Evolutionary conservation across 2,113 vertebrate species (phyloP).

Genomic region (Seriola dumerili): DNA sequence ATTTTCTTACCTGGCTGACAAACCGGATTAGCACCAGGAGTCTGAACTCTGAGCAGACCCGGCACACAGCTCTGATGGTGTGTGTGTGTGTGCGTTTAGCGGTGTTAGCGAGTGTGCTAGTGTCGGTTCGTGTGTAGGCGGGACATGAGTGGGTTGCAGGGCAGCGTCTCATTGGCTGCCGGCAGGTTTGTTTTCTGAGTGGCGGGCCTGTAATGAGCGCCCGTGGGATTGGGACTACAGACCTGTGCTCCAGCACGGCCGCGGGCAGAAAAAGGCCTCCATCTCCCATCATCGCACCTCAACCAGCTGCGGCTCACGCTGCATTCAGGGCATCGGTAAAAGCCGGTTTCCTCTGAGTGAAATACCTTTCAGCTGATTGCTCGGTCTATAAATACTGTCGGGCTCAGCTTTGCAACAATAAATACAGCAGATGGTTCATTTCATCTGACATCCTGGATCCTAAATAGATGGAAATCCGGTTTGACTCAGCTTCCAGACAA

Average conservation of each 20-base stretch:
- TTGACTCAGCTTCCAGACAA: background rate
- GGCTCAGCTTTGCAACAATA: background rate
- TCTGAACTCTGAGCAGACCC: constrained; percentile 32
- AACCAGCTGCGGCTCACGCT: constrained; percentile 63
- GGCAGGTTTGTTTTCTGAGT: constrained; percentile 76
- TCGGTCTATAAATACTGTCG: constrained; percentile 21
- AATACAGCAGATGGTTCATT: constrained; percentile 10
- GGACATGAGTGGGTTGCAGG: constrained; percentile 75
- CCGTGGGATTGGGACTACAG: constrained; percentile 61
- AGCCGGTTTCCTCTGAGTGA: constrained; percentile 36
- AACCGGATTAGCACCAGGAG: constrained; percentile 55
- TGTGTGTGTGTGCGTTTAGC: constrained; percentile 35
- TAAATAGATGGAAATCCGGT: constrained; percentile 1
- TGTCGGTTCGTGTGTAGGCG: constrained; percentile 56
- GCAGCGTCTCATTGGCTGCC: constrained; percentile 75
- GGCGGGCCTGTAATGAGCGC: constrained; percentile 79
- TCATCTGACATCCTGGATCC: background rate
- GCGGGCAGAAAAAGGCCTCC: constrained; percentile 57
- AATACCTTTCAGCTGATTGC: constrained; percentile 13
- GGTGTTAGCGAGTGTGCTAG: constrained; percentile 30
- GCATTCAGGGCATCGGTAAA: constrained; percentile 48
- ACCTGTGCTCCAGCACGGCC: constrained; percentile 53
- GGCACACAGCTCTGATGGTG: constrained; percentile 37
- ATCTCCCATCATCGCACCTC: constrained; percentile 62
- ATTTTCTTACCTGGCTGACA: constrained; percentile 37